Base-by-base conservation (phyloP, 2,888 invertebrate genomes). In the Monoplex corrugatus region DNA sequence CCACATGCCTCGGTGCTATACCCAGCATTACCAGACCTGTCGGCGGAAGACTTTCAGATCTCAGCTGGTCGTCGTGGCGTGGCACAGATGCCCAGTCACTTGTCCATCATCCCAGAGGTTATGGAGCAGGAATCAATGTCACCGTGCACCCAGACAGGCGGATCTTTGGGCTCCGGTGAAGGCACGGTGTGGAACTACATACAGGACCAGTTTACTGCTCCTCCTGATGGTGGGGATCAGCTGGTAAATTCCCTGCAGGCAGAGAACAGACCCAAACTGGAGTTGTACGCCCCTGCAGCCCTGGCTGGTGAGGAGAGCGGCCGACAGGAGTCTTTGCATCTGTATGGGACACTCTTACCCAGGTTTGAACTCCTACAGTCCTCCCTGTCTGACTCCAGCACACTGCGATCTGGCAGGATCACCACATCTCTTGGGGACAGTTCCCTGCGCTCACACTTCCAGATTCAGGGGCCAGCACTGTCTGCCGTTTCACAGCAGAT, bases 41-140 rank as follows among this genome's bases (percentile, higher is more conserved):
- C 38, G 3, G 45, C 50, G n/a, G 84, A 50, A 57, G 84, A 84
- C 32, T 10, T 84, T 38, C 84, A 83, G 45, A 45, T 83, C 8
- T n/a, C 45, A 32, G 32, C 32, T 23, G 32, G 40, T 19, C 32
- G 45, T 28, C 82, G 45, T 45, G 32, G 45, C 3, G 45, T 32
- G 45, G 28, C 43, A 32, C 43, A n/a, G 5, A 1, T n/a, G 13
- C 28, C 82, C 35, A n/a, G 32, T 32, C 6, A 28, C 10, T 32
- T 87, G 72, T 88, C 88, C 57, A 57, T 88, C 35, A 88, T 88
- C 19, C 83, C 88, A 28, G 88, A 88, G 35, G 87, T 28, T 43
- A 43, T 35, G 43, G 87, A 87, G 44, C 43, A n/a, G 68, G 78
- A 87, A 35, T 45, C 68, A 19, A 10, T 63, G 16, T 88, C 83